Percentiles rank a stretch among this genome's conserved stretches.
These are phyloP conservation scores for Phrynosoma platyrhinos DNA, from an alignment of 2,113 vertebrate genomes.

Conservation along the genomic window DNA sequence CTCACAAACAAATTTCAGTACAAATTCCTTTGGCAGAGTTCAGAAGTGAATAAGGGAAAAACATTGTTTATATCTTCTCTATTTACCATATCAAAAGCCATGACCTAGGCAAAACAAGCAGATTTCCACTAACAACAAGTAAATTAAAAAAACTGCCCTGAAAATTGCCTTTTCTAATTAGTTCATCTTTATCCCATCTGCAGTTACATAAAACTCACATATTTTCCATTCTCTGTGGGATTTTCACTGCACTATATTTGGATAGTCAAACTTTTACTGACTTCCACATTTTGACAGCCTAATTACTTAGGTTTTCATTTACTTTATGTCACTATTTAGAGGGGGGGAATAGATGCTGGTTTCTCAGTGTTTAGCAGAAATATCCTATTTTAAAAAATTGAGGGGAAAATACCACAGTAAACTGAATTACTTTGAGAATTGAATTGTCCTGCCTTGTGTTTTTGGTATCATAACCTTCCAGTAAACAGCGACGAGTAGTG, in stretches of 20 bases:
- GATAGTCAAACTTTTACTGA: not conserved
- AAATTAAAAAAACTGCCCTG: not conserved
- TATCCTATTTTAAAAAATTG: not conserved
- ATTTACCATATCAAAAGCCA: not conserved
- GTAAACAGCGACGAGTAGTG: conserved; percentile 90
- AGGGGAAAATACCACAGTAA: not conserved
- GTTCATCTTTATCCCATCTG: conserved; percentile 6
- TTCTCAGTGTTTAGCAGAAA: not conserved
- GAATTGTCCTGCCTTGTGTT: conserved; percentile 98
- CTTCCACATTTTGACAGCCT: not conserved
- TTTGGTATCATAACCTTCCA: conserved; percentile 98
- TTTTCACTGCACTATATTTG: conserved; percentile 18
- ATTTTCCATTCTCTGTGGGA: not conserved
- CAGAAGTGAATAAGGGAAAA: not conserved
- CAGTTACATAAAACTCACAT: not conserved
- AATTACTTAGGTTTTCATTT: not conserved
- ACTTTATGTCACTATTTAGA: not conserved
- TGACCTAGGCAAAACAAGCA: not conserved
- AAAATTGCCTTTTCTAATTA: not conserved
- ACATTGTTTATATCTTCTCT: not conserved
- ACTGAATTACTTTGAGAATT: conserved; percentile 90
- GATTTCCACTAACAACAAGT: not conserved
- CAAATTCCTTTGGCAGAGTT: not conserved
- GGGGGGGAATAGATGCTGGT: not conserved
- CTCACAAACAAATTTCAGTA: not conserved